These are phyloP conservation scores for Hyperoodon ampullatus DNA, from an alignment of 2,113 vertebrate species.

Conservation along the genomic window DNA sequence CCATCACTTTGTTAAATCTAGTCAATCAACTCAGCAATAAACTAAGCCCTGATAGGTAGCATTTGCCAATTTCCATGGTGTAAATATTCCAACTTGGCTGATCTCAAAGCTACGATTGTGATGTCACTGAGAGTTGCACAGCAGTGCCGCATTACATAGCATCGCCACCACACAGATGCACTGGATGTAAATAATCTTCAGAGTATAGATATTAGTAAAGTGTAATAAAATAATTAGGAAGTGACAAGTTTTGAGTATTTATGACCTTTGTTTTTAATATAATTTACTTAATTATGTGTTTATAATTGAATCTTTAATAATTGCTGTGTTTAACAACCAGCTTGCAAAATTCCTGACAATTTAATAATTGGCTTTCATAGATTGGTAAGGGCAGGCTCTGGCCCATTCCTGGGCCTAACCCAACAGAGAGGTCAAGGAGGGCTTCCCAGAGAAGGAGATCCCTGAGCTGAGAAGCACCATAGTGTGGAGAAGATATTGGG, in stretches of 20 bases:
- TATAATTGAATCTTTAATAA: conserved; percentile 74
- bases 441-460: not conserved
- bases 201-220: conserved; percentile 59
- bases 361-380: conserved; percentile 57
- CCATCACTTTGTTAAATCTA: not conserved
- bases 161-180: not conserved
- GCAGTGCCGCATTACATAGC: accelerated
- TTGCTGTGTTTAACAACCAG: conserved; percentile 68
- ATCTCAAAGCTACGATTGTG: accelerated
- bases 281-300: conserved; percentile 76
- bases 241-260: conserved; percentile 67
- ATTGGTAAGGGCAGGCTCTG: conserved; percentile 46
- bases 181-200: not conserved
- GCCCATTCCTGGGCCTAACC: conserved; percentile 49
- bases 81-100: not conserved
- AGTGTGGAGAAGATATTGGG: accelerated
- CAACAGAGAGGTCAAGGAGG: conserved; percentile 32
- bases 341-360: conserved; percentile 74
- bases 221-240: conserved; percentile 79
- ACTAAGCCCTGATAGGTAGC: not conserved
- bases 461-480: not conserved
- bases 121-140: accelerated
- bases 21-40: not conserved
- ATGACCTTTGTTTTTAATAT: conserved; percentile 71
- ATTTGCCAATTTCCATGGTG: accelerated